Percentiles rank a stretch among this genome's conserved stretches.
These are phyloP conservation scores for Holothuria scabra DNA, from an alignment of 53 echinoderm and acorn worm genomes.

Conservation along the genomic window DNA sequence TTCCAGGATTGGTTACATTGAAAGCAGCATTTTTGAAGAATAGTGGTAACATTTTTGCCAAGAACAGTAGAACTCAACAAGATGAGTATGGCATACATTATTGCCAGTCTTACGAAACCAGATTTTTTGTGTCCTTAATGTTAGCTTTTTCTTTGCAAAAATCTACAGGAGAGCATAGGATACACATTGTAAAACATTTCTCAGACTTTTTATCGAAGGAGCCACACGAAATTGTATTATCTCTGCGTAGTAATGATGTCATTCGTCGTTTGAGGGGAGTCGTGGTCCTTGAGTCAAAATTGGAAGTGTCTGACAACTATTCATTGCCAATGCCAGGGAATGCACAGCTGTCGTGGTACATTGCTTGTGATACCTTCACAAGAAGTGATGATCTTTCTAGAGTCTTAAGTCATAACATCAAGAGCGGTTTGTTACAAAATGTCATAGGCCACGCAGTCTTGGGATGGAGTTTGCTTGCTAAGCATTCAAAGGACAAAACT, in stretches of 20 bases:
- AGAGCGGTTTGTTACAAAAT: constrained; percentile 45
- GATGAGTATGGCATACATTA: constrained; percentile 1
- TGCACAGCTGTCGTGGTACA: constrained; percentile 46
- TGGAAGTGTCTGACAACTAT: not conserved
- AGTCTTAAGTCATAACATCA: constrained; percentile 57
- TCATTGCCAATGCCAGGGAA: not conserved
- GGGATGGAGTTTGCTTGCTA: constrained; percentile 50
- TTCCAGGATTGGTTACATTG: constrained; percentile 5
- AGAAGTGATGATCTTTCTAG: constrained; percentile 34
- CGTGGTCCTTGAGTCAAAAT: not conserved
- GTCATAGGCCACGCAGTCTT: constrained; percentile 44
- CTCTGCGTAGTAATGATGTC: constrained; percentile 17
- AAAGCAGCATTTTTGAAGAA: too few species aligned
- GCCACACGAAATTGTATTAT: constrained; percentile 41
- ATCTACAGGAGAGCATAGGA: constrained; percentile 22
- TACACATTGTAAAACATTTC: constrained; percentile 40
- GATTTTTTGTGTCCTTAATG: constrained; percentile 33
- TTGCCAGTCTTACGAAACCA: constrained; percentile 39
- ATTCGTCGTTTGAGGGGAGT: constrained; percentile 26
- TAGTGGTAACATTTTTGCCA: too few species aligned
- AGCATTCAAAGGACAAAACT: not conserved
- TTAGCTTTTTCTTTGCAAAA: constrained; percentile 12
- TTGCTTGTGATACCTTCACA: constrained; percentile 40
- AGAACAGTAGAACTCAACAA: constrained; percentile 8
- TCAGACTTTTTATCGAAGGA: constrained; percentile 44